These are phyloP conservation scores for Cosmorhoe ocellata DNA, from an alignment of 2,888 invertebrate species.

Conservation along the genomic window DNA sequence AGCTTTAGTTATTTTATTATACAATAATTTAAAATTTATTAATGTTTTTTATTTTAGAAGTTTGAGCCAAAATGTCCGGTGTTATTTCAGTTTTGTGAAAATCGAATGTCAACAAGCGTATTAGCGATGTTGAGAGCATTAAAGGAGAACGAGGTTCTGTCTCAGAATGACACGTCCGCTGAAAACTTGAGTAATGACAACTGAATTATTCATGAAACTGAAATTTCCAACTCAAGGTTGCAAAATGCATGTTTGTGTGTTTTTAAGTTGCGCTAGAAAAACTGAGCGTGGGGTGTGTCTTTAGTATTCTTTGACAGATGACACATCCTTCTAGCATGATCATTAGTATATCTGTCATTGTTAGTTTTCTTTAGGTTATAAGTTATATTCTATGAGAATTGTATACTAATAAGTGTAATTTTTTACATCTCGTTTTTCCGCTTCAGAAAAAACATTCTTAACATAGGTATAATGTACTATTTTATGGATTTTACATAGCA, in stretches of 20 bases:
- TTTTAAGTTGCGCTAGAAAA: not conserved
- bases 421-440: too few species aligned
- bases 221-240: not conserved
- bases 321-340: not conserved
- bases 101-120: conserved; percentile 11
- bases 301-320: conserved; percentile 4
- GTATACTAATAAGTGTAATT: too few species aligned
- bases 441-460: too few species aligned
- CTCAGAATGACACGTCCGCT: conserved; percentile 13
- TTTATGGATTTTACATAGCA: too few species aligned
- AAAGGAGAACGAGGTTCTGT: conserved; percentile 13
- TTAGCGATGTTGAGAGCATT: conserved; percentile 16
- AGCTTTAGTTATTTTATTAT: conserved; percentile 56
- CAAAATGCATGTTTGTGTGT: not conserved
- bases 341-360: too few species aligned
- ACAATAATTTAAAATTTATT: conserved; percentile 61
- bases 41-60: conserved; percentile 59
- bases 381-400: too few species aligned
- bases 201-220: not conserved
- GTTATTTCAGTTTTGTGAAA: conserved; percentile 20
- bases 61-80: conserved; percentile 52
- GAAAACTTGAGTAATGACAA: conserved; percentile 5
- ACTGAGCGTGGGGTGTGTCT: not conserved
- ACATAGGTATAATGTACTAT: too few species aligned
- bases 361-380: not conserved